Base-by-base conservation (phyloP, 2,113 vertebrate genomes). In the Callaeas wilsoni region DNA sequence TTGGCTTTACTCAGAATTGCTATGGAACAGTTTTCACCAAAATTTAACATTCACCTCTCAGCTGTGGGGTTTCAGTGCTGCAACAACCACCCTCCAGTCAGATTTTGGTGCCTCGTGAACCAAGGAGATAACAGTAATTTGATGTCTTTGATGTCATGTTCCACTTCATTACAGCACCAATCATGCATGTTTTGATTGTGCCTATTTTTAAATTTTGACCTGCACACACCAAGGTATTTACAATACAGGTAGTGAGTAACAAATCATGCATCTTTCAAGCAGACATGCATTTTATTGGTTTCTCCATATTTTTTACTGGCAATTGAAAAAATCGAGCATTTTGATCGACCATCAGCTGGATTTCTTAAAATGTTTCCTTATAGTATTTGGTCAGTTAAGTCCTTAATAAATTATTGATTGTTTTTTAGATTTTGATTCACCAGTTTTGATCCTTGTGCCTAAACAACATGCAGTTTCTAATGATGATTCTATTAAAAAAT, bases 1-100 rank as follows among this genome's bases (percentile, higher is more conserved):
- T 35, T 41, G 60, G 26, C 35, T 87, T 84, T 75, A 64, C 16
- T 65, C 27, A 74, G 16, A n/a, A 21, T 39, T 87, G 30, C 16
- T 16, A 10, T 0, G 1, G 46, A 79, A 41, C 1, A 0, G 1
- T 35, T 91, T 89, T 71, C 46, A 68, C 29, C 6, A 46, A 60
- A 84, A 84, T 32, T 30, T 37, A 44, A 20, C 15, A 6, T 79
- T 56, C 16, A 26, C 4, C 23, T 74, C 64, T 56, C 37, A 44
- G 0, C 8, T 52, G 50, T 3, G 1, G 39, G 16, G 30, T 55
- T 88, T 35, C n/a, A 29, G 4, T 32, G 35, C 33, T 57, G 35
- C 5, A 1, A 7, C 32, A 32, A 37, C 11, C 7, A 4, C 18
- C 18, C 22, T 52, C 15, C 4, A 4, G 41, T 17, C 68, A 57